A percentile compares a stretch with the other conserved stretches of the same genome.
These are phyloP conservation scores for Acanthurus leucopareius DNA, from an alignment of 2,797 vertebrate species.

Conservation along the genomic window DNA sequence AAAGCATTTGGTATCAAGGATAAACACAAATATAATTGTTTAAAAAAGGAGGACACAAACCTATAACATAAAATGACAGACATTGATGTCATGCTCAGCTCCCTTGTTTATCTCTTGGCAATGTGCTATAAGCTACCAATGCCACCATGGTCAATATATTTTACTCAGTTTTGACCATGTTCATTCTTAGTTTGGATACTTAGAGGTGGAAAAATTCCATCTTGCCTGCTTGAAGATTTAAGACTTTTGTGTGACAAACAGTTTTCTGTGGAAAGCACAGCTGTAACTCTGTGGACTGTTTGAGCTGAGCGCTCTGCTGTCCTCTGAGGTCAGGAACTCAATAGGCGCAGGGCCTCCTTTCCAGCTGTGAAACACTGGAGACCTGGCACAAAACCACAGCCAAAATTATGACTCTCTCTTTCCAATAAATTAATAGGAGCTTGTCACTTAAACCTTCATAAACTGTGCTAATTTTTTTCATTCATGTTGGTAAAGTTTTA, in stretches of 20 bases:
- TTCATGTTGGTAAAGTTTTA: slow-evolving; percentile 1
- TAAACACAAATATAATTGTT: slow-evolving; percentile 28
- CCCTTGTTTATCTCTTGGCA: background rate
- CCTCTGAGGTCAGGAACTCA: slow-evolving; percentile 71
- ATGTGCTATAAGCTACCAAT: background rate
- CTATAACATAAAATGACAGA: slow-evolving; percentile 12
- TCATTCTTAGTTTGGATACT: background rate
- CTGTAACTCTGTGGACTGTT: slow-evolving; percentile 69
- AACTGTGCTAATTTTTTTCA: background rate
- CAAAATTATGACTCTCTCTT: slow-evolving; percentile 27
- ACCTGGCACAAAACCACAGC: slow-evolving; percentile 59
- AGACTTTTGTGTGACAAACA: slow-evolving; percentile 49
- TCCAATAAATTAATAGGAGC: slow-evolving; percentile 36
- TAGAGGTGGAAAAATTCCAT: background rate
- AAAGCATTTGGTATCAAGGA: slow-evolving; percentile 22
- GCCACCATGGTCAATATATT: background rate
- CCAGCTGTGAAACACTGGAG: slow-evolving; percentile 74
- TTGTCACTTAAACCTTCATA: slow-evolving; percentile 15
- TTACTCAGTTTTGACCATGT: background rate
- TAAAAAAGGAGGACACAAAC: background rate
- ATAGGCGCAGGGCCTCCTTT: slow-evolving; percentile 66
- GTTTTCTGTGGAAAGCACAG: slow-evolving; percentile 66
- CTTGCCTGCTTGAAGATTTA: slow-evolving; percentile 19
- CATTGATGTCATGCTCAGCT: background rate
- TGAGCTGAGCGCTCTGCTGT: slow-evolving; percentile 57